Evolutionary conservation across 1,140 invertebrate genomes (phyloP).

Genomic region (Mactra quadrangularis): DNA sequence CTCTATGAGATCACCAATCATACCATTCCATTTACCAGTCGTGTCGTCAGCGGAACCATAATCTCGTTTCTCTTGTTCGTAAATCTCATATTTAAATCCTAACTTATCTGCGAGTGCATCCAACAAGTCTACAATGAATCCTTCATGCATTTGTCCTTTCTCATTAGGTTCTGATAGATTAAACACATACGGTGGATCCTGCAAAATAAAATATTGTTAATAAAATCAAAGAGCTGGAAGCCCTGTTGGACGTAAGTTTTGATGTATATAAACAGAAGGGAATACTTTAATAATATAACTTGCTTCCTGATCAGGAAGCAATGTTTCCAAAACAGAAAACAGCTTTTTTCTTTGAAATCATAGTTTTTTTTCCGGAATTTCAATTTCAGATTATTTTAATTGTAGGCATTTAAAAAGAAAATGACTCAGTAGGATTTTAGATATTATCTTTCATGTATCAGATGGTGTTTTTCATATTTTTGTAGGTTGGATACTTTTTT

Average conservation of each 20-base stretch:
- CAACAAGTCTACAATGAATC: slow-evolving; percentile 97
- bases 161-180: slow-evolving; percentile 50
- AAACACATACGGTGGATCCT: slow-evolving; percentile 95
- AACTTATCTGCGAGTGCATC: slow-evolving; percentile 92
- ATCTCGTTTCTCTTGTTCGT: slow-evolving; percentile 88
- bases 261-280: not conserved
- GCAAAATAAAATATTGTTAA: slow-evolving; percentile 65
- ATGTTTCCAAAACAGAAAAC: too few species aligned
- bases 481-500: too few species aligned
- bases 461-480: too few species aligned
- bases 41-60: slow-evolving; percentile 90
- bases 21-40: slow-evolving; percentile 93
- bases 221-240: not conserved
- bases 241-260: not conserved
- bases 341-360: too few species aligned
- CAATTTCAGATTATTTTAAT: too few species aligned
- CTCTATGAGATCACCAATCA: slow-evolving; percentile 97
- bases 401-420: too few species aligned
- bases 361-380: too few species aligned
- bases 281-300: not conserved
- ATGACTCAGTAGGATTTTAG: too few species aligned
- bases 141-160: slow-evolving; percentile 84
- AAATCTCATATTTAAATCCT: slow-evolving; percentile 95
- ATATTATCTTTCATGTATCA: too few species aligned
- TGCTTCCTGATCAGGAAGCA: too few species aligned